Evolutionary conservation across 1,140 invertebrate species (phyloP), one percentile per base, ranked within the genome.

Genomic region (Cryptotermes secundus): DNA sequence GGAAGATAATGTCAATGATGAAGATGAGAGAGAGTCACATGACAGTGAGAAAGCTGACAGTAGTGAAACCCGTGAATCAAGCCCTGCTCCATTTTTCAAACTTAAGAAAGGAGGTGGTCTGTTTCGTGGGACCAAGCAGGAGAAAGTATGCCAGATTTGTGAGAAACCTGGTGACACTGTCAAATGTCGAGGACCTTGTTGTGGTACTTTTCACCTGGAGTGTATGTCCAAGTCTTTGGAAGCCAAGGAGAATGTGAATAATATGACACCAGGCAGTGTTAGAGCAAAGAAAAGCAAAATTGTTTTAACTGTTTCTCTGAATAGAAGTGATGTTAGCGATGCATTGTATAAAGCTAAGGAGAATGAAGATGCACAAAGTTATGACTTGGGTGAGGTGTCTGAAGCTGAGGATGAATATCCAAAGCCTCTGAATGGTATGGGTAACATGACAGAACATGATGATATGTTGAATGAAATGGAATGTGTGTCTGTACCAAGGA

Each of bases 91-190:
- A 38, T n/a, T 45, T 45, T 53, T 38, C 34, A 35, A 80, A 82
- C 81, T 45, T 10, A 45, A n/a, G 38, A 82, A 82, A 16, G 81
- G 34, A 16, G 26, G 81, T 53, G 81, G 83, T 22, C 34, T 84
- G 35, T 84, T 84, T 36, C 65, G 83, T 80, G 34, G 84, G 84
- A 31, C 83, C 86, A 34, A 85, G 83, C 59, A 87, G 86, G 93
- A 94, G 84, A 91, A 92, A 87, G 93, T 95, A 22, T 95, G 94
- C 87, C 92, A 94, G 84, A 92, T 94, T 83, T 95, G 94, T 86
- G 92, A 94, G 85, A 91, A 90, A 87, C 88, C 91, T 10, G 91
- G 91, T 0, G 91, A 93, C 82, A 88, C 95, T 24, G 89, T 94
- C 0, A 92, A 93, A 87, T 95, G 94, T 87, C 92, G 92, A 87